Evolutionary conservation across 2,797 vertebrate species (phyloP).

Genomic region (Sciurus vulgaris): DNA sequence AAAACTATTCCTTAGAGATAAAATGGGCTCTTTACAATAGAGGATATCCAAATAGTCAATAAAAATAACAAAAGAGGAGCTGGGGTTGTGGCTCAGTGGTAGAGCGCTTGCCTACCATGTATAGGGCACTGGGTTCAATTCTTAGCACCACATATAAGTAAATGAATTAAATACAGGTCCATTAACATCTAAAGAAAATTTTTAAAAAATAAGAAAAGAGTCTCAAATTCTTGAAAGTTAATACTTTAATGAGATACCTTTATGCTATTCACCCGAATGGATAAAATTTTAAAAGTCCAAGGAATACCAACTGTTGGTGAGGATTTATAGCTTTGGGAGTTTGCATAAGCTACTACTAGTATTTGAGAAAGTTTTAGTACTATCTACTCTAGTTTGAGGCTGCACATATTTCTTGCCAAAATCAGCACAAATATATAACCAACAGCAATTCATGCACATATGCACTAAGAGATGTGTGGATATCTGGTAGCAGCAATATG

Average conservation of each 20-base stretch:
- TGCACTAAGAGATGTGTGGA: background rate
- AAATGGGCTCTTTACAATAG: background rate
- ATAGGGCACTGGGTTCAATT: too few species aligned
- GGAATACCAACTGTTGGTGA: background rate
- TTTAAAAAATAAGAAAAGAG: background rate
- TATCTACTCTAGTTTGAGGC: background rate
- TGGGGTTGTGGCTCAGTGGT: too few species aligned
- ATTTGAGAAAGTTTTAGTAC: background rate
- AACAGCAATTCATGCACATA: background rate
- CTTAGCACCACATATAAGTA: too few species aligned
- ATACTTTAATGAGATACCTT: background rate
- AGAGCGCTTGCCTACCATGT: too few species aligned
- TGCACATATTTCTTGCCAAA: background rate
- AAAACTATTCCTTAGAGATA: background rate
- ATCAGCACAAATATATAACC: background rate
- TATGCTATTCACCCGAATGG: too few species aligned
- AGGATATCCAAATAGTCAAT: background rate
- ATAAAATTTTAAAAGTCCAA: too few species aligned
- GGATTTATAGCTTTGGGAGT: accelerated
- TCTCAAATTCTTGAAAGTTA: background rate
- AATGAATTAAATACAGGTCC: too few species aligned
- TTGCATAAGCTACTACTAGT: background rate
- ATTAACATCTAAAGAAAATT: too few species aligned
- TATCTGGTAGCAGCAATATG: background rate
- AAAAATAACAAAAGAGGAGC: background rate